Base-by-base conservation (phyloP, 2,888 invertebrate species). In the Chrysotoxum bicinctum region DNA sequence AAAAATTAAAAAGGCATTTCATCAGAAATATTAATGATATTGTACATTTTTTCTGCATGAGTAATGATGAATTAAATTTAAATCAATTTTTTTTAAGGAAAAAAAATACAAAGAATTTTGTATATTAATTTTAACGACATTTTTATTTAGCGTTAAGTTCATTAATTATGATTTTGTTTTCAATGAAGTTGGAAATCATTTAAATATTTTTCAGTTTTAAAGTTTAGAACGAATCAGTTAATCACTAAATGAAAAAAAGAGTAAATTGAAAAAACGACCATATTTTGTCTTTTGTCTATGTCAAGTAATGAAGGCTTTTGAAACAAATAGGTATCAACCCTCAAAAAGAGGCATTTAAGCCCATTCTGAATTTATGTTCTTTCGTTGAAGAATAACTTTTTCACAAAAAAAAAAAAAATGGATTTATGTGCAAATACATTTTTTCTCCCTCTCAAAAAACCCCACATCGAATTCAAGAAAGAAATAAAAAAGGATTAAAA, bases 401-500 rank as follows among this genome's bases (percentile, higher is more conserved):
- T 19, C 19, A 16, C 16, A 19, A 10, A 19, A 45, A 43, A 43
- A 19, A 14, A 45, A 43, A 62, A 23, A 7, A 16, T 2, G 0
- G 2, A 7, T 43, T 16, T 9, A 43, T 16, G 16, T 16, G 8
- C 8, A n/a, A 16, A 43, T 16, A 40, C 2, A 43, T 14, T 40
- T 10, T 40, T 14, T 16, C 16, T 50, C 23, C 2, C 23, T 19
- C 9, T 3, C 7, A 40, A 40, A 40, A 26, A 58, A 19, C 3
- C 40, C 35, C 40, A 26, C 43, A 30, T 12, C 7, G 26, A 60
- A 9, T 16, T 60, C 3, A 10, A n/a, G 14, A 74, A 43, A 9
- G 6, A 74, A 48, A 40, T 10, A n/a, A 72, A 66, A 78, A 82
- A 82, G 82, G 82, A 83, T 79, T 80, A 79, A 77, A 72, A 85